A percentile compares a stretch with the other conserved stretches of the same genome.
phyloP scores from a whole-genome alignment of 2,113 vertebrate species.

The Lethenteron camtschaticum region DNA sequence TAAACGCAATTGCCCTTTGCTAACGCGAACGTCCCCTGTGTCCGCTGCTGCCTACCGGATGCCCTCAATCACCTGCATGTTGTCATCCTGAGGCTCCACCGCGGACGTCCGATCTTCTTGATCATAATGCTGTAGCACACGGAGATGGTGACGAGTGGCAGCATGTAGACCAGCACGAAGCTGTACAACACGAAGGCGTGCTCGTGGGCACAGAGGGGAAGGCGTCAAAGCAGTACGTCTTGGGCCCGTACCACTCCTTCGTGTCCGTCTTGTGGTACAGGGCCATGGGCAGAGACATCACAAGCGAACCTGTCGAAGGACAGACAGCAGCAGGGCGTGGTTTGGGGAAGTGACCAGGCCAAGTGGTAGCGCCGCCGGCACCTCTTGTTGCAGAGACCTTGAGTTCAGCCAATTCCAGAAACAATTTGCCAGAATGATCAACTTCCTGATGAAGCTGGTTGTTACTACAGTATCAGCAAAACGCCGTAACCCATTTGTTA shows the following conservation, averaged over 20 bases:
- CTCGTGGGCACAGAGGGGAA: conserved; percentile 23
- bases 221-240: conserved; percentile 24
- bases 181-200: conserved; percentile 24
- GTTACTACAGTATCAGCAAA: too few relatives aligned
- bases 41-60: too few relatives aligned
- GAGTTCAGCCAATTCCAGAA: too few relatives aligned
- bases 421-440: too few relatives aligned
- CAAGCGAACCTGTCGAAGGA: conserved; percentile 17
- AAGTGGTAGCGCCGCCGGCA: too few relatives aligned
- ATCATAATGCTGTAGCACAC: conserved; percentile 26
- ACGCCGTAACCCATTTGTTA: too few relatives aligned
- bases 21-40: too few relatives aligned
- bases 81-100: conserved; percentile 19
- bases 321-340: background rate
- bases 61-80: conserved; percentile 18
- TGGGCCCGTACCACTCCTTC: conserved; percentile 24
- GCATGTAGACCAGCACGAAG: conserved; percentile 25
- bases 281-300: conserved; percentile 21
- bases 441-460: too few relatives aligned
- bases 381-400: too few relatives aligned
- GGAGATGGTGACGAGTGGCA: conserved; percentile 25
- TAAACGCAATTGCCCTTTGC: too few relatives aligned
- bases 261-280: conserved; percentile 22
- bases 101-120: conserved; percentile 19
- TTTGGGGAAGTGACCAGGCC: too few relatives aligned